Percentiles rank a stretch among this genome's conserved stretches.
Evolutionary conservation across 2,797 vertebrate species (phyloP).

Genomic region (Petrocephalus schoutedeni): DNA sequence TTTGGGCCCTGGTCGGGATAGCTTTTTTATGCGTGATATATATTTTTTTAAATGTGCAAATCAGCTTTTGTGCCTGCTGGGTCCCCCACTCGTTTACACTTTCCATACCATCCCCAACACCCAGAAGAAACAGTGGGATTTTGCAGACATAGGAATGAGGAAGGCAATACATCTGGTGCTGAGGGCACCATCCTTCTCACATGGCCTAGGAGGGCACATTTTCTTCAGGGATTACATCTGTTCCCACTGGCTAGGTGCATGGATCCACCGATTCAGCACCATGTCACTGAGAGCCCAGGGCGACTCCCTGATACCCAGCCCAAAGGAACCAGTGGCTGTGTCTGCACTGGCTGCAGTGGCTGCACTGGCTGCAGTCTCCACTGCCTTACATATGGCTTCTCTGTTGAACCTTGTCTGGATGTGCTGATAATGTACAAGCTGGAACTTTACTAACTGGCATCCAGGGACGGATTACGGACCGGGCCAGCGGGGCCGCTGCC

Average conservation of each 20-base stretch:
- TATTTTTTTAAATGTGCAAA: too few relatives aligned
- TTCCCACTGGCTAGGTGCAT: neutral
- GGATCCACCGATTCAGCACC: neutral
- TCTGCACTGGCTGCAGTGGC: neutral
- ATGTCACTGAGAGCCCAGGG: neutral
- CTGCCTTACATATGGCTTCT: neutral
- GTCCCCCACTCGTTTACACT: neutral
- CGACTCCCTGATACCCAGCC: neutral
- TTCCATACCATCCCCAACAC: neutral
- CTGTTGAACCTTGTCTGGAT: neutral
- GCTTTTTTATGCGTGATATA: too few relatives aligned
- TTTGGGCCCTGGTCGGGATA: too few relatives aligned
- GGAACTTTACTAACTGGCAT: neutral
- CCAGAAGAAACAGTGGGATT: neutral
- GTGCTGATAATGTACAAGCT: neutral
- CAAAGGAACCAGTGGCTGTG: neutral
- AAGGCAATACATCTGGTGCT: neutral
- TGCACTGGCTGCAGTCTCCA: neutral
- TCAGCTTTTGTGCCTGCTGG: neutral
- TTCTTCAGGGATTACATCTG: neutral
- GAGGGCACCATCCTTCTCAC: neutral
- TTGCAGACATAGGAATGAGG: neutral
- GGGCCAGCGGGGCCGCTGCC: too few relatives aligned
- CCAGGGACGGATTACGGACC: too few relatives aligned
- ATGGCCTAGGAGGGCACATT: neutral